These are phyloP conservation scores for Archegozetes longisetosus DNA, from an alignment of 1,140 invertebrate genomes.

Conservation along the genomic window DNA sequence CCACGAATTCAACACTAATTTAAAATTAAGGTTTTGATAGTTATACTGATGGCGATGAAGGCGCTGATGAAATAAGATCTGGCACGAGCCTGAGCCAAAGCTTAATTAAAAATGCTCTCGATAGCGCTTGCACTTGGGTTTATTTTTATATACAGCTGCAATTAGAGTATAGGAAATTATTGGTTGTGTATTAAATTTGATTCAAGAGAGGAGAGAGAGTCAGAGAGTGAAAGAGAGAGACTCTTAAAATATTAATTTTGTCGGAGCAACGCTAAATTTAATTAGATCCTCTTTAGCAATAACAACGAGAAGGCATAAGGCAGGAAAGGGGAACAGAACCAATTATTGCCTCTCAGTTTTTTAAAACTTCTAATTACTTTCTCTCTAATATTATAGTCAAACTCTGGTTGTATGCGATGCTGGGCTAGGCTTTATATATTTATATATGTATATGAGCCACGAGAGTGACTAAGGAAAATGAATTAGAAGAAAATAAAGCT, in stretches of 20 bases:
- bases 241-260: conserved; percentile 8
- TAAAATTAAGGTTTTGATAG: background rate
- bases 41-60: too few relatives aligned
- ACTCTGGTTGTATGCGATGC: background rate
- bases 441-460: too few relatives aligned
- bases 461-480: too few relatives aligned
- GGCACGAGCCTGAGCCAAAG: background rate
- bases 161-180: conserved; percentile 6
- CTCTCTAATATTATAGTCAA: background rate
- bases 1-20: background rate
- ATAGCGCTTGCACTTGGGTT: background rate
- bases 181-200: conserved; percentile 7
- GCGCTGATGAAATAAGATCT: background rate
- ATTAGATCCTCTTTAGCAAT: conserved; percentile 1
- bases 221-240: background rate
- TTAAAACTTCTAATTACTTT: conserved; percentile 5
- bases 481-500: too few relatives aligned
- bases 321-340: background rate
- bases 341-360: background rate
- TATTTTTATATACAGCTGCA: background rate
- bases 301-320: background rate
- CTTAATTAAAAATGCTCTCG: background rate
- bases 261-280: conserved; percentile 6
- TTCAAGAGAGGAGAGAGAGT: background rate
- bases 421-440: too few relatives aligned